Base-by-base conservation (phyloP, 2,888 invertebrate species). In the Auanema freiburgensis region DNA sequence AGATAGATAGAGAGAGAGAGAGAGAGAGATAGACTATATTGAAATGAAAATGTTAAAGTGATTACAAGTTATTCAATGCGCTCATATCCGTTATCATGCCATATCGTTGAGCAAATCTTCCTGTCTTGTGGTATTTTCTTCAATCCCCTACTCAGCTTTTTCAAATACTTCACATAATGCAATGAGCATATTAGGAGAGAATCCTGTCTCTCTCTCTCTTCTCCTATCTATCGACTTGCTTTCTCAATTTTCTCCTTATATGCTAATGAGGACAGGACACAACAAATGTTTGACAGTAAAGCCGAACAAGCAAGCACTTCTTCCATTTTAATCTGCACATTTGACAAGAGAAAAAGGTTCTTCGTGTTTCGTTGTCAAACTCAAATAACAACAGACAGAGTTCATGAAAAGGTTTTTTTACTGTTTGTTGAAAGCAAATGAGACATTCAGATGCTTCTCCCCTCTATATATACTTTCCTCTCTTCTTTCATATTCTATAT, bases 1-100 rank as follows among this genome's bases (percentile, higher is more conserved):
- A 40, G 16, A 41, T 21, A 40, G 56, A 16, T 41, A 40, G 40
- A 56, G 56, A 56, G 41, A 56, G 56, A 56, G 56, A 42, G 56
- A 16, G 56, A 56, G 56, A 40, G 56, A 56, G 56, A 40, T 12
- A 16, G 42, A 3, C 21, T 33, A 21, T n/a, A 21, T 18, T n/a
- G 40, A 16, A 33, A n/a, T n/a, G n/a, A n/a, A 8, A 33, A 33
- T 33, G 33, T 33, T 33, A 33, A 33, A 40, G 41, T 23, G 33
- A 54, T 23, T 16, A 25, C 8, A 54, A 14, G 52, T n/a, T 14
- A 24, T 11, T 25, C 24, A 16, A 40, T 24, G 1, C 40, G 14
- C 24, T 54, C 18, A 21, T n/a, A 16, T 21, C 54, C 2, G 54
- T 54, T 33, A 33, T 33, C 33, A 33, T 33, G 8, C 33, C 33